phyloP scores from a whole-genome alignment of 2,888 invertebrate species.

The Amiota communis region DNA sequence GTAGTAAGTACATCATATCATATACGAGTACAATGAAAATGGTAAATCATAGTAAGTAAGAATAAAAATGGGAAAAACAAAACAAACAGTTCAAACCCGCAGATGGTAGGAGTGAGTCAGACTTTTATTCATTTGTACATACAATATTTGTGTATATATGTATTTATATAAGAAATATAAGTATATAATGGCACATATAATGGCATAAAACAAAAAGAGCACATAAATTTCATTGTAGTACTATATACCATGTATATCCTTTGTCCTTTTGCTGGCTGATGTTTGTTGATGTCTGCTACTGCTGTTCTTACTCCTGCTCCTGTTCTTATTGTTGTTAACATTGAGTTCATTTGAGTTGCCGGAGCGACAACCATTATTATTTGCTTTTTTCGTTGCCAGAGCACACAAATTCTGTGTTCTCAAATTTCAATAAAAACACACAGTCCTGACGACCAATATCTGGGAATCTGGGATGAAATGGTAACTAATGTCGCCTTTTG shows the following conservation, averaged over 20 bases:
- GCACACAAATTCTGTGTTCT: constrained; percentile 39
- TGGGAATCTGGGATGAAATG: constrained; percentile 18
- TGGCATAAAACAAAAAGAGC: constrained; percentile 15
- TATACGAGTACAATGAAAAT: too few species aligned
- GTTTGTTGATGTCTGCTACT: not conserved
- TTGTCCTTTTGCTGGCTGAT: constrained; percentile 20
- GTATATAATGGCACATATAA: constrained; percentile 6
- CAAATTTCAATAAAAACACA: constrained; percentile 67
- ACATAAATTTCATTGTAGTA: constrained; percentile 3
- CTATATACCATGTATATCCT: constrained; percentile 8
- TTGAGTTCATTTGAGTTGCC: not conserved
- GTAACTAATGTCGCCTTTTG: constrained; percentile 36
- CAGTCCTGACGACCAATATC: constrained; percentile 60
- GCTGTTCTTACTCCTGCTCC: not conserved
- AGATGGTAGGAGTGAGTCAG: constrained; percentile 1
- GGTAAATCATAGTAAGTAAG: not conserved
- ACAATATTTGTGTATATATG: not conserved
- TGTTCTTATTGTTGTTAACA: too few species aligned
- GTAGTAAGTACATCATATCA: too few species aligned
- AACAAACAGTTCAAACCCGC: not conserved
- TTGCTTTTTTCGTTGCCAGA: constrained; percentile 20
- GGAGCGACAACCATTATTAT: constrained; percentile 22
- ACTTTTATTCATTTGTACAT: too few species aligned
- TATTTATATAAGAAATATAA: constrained; percentile 2
- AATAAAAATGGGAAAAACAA: not conserved